phyloP scores from a whole-genome alignment of 2,113 vertebrate species.

The Xiphorhynchus elegans region DNA sequence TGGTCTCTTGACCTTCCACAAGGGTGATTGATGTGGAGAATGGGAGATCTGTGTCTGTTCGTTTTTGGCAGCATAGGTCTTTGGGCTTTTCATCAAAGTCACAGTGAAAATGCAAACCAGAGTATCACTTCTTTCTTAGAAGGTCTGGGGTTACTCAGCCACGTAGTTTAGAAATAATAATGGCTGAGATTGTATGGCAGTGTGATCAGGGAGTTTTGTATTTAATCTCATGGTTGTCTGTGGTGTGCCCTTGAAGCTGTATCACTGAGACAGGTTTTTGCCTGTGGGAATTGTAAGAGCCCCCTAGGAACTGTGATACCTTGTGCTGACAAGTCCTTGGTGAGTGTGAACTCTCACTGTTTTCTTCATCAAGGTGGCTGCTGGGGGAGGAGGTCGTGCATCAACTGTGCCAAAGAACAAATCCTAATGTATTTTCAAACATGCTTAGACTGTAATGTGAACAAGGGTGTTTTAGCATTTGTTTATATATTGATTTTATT shows the following conservation, averaged over 20 bases:
- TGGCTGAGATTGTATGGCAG: not conserved
- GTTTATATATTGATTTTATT: accelerated
- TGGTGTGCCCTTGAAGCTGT: constrained; percentile 34
- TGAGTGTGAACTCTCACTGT: constrained; percentile 62
- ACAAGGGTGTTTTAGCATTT: not conserved
- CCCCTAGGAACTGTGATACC: constrained; percentile 22
- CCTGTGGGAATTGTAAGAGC: constrained; percentile 23
- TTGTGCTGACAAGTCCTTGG: constrained; percentile 53
- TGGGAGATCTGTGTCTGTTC: not conserved
- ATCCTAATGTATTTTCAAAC: not conserved
- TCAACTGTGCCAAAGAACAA: constrained; percentile 6
- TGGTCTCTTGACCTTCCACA: not conserved
- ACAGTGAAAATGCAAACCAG: not conserved
- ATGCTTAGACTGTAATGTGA: not conserved
- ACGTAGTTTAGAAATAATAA: not conserved
- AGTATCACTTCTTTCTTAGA: not conserved
- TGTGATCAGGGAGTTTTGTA: constrained; percentile 41
- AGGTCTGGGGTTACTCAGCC: not conserved
- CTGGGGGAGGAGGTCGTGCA: not conserved
- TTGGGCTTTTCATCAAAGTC: not conserved
- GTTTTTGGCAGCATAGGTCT: not conserved
- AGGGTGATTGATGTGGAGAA: not conserved
- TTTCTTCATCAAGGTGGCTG: constrained; percentile 57
- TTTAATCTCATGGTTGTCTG: constrained; percentile 6
- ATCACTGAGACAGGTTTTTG: not conserved